Evolutionary conservation across 2,797 vertebrate species (phyloP).

Genomic region (Neomorphus geoffroyi): DNA sequence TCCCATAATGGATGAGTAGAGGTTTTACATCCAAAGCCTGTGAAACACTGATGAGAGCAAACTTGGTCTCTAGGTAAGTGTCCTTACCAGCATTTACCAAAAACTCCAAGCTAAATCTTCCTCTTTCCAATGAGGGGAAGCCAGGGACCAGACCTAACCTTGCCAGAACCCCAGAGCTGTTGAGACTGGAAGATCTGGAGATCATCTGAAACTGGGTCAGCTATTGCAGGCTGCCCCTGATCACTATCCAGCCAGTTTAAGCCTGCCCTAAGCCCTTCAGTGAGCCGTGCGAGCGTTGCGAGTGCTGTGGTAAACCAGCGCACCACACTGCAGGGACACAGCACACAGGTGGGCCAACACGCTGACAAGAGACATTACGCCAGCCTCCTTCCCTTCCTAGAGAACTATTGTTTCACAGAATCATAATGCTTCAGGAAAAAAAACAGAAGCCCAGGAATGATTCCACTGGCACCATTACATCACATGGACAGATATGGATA

Average conservation of each 20-base stretch:
- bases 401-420: background rate
- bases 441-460: background rate
- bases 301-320: background rate
- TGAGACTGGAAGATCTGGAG: background rate
- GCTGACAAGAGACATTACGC: background rate
- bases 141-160: background rate
- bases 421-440: background rate
- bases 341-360: background rate
- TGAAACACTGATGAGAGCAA: background rate
- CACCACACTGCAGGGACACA: accelerated
- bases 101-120: background rate
- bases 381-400: background rate
- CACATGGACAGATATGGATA: background rate
- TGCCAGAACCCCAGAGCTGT: background rate
- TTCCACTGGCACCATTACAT: background rate
- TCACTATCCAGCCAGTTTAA: background rate
- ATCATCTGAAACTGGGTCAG: background rate
- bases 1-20: background rate
- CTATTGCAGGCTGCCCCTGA: background rate
- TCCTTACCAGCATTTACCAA: background rate
- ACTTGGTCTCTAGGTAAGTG: background rate
- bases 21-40: background rate
- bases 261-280: background rate
- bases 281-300: background rate
- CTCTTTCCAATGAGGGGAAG: background rate